Evolutionary conservation across 2,888 invertebrate species (phyloP), one percentile per base, ranked within the genome.

Genomic region (Minunthozetes semirufus): DNA sequence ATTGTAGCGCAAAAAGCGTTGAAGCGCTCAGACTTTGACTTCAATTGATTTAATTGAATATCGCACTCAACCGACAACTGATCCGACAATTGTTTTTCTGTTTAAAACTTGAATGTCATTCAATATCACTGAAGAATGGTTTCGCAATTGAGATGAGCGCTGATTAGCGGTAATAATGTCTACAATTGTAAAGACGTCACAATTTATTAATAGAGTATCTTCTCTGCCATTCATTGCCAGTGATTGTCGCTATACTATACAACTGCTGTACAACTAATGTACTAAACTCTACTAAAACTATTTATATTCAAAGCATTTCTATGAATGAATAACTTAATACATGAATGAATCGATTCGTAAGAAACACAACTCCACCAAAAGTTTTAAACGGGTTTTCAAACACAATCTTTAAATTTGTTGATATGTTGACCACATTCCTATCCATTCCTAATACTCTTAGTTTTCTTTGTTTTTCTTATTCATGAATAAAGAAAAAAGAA

Each of bases 261-360:
- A n/a, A n/a, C n/a, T n/a, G n/a, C n/a, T n/a, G n/a, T n/a, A n/a
- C n/a, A n/a, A n/a, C n/a, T n/a, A n/a, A n/a, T n/a, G n/a, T n/a
- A n/a, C n/a, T n/a, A n/a, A n/a, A n/a, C n/a, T n/a, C n/a, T n/a
- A n/a, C n/a, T n/a, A n/a, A n/a, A n/a, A n/a, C n/a, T n/a, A 42
- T 66, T 42, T 66, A 66, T 66, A 66, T 66, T 66, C 66, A 66
- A 66, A 42, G 22, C 17, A 42, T 66, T 66, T 38, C 63, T 38
- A 22, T 42, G 66, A 66, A 66, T 66, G 38, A 66, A 66, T 66
- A 33, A 38, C n/a, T 66, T 38, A 42, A 38, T 66, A 19, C 8
- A 66, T 66, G 42, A 38, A 66, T 66, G 66, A 66, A 66, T 66
- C 33, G 33, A 42, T 66, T 66, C n/a, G 66, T 66, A 66, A 5